Evolutionary conservation across 2,113 vertebrate genomes (phyloP).

Genomic region (Thinocorus orbignyianus): DNA sequence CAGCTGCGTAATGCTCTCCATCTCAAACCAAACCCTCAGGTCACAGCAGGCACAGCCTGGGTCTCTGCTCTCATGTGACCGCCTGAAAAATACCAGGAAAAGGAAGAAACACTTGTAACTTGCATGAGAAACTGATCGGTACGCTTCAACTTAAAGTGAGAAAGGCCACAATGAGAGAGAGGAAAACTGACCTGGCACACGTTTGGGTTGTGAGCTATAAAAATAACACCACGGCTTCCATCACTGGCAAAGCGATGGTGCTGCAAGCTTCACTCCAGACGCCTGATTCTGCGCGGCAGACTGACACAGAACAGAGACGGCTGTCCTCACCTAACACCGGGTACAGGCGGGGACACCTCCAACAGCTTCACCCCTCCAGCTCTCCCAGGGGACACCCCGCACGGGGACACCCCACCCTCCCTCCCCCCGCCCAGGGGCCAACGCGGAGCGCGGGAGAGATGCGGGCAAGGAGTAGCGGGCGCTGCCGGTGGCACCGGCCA

Average conservation of each 20-base stretch:
- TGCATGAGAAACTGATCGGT: rapidly evolving
- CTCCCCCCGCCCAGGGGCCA: rapidly evolving
- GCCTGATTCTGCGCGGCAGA: rapidly evolving
- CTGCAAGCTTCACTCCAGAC: neutral
- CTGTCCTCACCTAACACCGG: rapidly evolving
- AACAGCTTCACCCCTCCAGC: rapidly evolving
- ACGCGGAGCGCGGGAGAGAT: neutral
- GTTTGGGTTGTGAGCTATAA: neutral
- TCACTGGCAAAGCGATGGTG: neutral
- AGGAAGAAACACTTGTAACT: neutral
- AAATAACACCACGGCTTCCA: neutral
- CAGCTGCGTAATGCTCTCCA: slow-evolving; percentile 88
- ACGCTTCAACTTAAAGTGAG: neutral
- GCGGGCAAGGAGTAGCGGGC: rapidly evolving
- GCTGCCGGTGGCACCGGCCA: rapidly evolving
- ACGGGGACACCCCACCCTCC: too few relatives aligned
- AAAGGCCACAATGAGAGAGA: neutral
- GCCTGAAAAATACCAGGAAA: neutral
- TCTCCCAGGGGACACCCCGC: too few relatives aligned
- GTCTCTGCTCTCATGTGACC: neutral
- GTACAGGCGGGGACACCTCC: neutral
- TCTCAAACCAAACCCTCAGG: neutral
- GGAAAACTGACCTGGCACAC: neutral
- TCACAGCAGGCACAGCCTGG: neutral
- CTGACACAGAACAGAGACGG: neutral